A percentile compares a stretch with the other conserved stretches of the same genome.
Evolutionary conservation across 2,113 vertebrate genomes (phyloP).

Genomic region (Erythrocercus mccallii): DNA sequence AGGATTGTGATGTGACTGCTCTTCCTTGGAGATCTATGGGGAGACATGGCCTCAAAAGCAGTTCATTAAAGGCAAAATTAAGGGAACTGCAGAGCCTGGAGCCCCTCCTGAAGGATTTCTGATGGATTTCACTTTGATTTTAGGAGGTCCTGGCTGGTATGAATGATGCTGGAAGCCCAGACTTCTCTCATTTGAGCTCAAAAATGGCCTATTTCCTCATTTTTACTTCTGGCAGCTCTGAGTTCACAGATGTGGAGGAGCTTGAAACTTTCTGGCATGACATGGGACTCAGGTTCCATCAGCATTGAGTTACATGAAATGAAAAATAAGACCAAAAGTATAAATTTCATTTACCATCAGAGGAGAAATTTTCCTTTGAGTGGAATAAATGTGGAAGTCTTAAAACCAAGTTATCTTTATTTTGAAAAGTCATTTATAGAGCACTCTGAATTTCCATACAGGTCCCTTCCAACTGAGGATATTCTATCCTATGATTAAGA

Average conservation of each 20-base stretch:
- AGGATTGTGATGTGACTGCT: background rate
- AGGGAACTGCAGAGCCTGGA: background rate
- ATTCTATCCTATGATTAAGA: background rate
- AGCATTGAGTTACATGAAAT: background rate
- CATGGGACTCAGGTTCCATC: background rate
- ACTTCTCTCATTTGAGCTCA: background rate
- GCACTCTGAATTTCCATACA: background rate
- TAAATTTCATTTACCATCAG: background rate
- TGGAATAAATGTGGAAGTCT: background rate
- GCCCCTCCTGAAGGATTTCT: background rate
- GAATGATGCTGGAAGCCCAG: background rate
- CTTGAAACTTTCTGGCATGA: background rate
- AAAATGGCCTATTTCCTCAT: background rate
- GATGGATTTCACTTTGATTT: background rate
- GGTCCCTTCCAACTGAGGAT: background rate
- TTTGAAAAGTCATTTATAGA: background rate
- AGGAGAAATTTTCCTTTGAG: background rate
- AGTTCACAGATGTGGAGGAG: background rate
- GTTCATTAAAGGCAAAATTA: background rate
- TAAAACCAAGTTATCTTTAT: background rate
- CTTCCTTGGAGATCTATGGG: background rate
- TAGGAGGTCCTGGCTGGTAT: background rate
- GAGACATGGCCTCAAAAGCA: background rate
- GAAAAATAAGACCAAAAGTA: background rate
- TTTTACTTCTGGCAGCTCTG: background rate